These are phyloP conservation scores for Thrips palmi DNA, from an alignment of 1,140 invertebrate species.

Conservation along the genomic window DNA sequence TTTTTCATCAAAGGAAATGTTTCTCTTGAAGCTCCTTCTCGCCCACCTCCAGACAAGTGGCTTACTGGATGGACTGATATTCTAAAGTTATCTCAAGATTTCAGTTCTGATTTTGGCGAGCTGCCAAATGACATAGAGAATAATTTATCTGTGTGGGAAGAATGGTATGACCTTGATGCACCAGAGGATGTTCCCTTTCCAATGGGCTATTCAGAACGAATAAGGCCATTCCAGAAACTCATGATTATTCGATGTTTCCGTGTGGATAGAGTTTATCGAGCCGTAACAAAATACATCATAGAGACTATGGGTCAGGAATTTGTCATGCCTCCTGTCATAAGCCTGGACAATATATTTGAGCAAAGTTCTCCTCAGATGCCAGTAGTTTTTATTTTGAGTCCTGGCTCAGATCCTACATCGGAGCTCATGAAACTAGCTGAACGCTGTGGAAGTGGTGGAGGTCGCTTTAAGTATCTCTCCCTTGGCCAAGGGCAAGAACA, in stretches of 20 bases:
- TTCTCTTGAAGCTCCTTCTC: conserved; percentile 48
- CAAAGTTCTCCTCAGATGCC: conserved; percentile 61
- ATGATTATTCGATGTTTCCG: conserved; percentile 73
- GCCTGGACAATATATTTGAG: conserved; percentile 61
- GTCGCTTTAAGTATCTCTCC: conserved; percentile 63
- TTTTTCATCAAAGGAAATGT: conserved; percentile 80
- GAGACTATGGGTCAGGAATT: conserved; percentile 68
- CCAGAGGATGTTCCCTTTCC: conserved; percentile 54
- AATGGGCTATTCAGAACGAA: conserved; percentile 38
- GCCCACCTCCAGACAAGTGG: conserved; percentile 48
- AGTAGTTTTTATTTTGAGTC: conserved; percentile 72
- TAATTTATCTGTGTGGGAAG: conserved; percentile 43
- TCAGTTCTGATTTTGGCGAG: conserved; percentile 40
- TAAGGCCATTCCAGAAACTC: conserved; percentile 50
- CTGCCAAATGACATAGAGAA: conserved; percentile 45
- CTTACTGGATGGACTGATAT: conserved; percentile 67
- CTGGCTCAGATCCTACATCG: conserved; percentile 69
- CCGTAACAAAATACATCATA: conserved; percentile 59
- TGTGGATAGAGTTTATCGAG: conserved; percentile 65
- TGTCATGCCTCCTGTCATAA: conserved; percentile 65
- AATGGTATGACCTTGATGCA: conserved; percentile 67
- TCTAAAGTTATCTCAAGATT: conserved; percentile 46
- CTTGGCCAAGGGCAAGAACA: conserved; percentile 78
- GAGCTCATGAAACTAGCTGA: conserved; percentile 79
- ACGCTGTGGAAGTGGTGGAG: conserved; percentile 35